phyloP scores from a whole-genome alignment of 2,888 invertebrate species.

The Eilema sororculum region DNA sequence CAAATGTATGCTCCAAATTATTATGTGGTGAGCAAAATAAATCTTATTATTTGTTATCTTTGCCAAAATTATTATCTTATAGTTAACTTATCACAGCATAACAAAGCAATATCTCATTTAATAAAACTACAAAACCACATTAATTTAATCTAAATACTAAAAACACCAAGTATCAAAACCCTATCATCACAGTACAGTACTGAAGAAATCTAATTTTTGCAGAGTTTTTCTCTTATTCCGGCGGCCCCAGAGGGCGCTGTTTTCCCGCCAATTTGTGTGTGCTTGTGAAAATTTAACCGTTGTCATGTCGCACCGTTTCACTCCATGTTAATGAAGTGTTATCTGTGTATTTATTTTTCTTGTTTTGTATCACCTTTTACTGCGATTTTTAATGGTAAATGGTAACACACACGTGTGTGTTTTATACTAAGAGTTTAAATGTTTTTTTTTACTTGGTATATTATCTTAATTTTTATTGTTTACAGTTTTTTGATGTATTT shows the following conservation, averaged over 20 bases:
- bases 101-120: neutral
- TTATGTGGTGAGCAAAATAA: too few relatives aligned
- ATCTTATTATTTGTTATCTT: too few relatives aligned
- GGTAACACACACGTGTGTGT: neutral
- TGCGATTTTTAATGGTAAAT: neutral
- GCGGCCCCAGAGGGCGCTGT: conserved; percentile 66
- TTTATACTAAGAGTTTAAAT: neutral
- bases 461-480: neutral
- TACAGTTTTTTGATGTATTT: neutral
- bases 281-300: conserved; percentile 80
- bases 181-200: conserved; percentile 42
- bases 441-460: neutral
- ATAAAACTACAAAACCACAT: neutral
- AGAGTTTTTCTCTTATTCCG: conserved; percentile 82
- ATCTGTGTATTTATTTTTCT: conserved; percentile 27
- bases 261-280: conserved; percentile 83
- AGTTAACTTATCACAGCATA: too few relatives aligned
- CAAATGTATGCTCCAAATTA: too few relatives aligned
- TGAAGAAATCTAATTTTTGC: conserved; percentile 84
- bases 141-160: neutral
- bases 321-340: conserved; percentile 59
- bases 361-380: conserved; percentile 23
- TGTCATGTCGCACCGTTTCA: conserved; percentile 68
- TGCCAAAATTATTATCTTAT: too few relatives aligned
- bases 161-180: conserved; percentile 67